Conservation (phyloP, 2,888 invertebrate species). For the Ceratothoa steindachneri region DNA sequence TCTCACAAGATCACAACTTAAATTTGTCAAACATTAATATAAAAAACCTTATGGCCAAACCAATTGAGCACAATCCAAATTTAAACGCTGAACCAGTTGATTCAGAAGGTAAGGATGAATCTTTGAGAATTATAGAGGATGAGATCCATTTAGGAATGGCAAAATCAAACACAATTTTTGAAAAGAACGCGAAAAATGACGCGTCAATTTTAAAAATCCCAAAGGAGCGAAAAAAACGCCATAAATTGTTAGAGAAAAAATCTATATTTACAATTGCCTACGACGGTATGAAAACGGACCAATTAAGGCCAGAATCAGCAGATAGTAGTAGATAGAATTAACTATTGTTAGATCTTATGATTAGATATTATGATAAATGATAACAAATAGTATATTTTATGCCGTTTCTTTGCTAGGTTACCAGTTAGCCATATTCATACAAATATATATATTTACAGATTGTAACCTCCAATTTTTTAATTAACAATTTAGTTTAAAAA, state of each 20-base stretch:
- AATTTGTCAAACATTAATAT: background rate
- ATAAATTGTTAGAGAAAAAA: slow-evolving; percentile 69
- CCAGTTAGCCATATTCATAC: background rate
- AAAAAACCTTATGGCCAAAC: background rate
- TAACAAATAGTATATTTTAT: no score
- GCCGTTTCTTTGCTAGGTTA: no score
- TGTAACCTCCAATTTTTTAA: no score
- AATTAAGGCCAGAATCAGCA: slow-evolving; percentile 58
- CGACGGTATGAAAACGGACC: slow-evolving; percentile 80
- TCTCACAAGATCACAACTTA: background rate
- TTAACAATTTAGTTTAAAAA: no score
- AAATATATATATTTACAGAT: background rate
- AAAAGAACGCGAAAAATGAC: slow-evolving; percentile 27
- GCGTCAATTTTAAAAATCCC: slow-evolving; percentile 24
- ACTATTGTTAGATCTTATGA: no score
- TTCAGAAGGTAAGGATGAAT: background rate
- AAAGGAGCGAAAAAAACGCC: slow-evolving; percentile 50
- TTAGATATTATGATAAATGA: no score
- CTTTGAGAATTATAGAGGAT: slow-evolving; percentile 29
- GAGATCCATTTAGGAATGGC: slow-evolving; percentile 29
- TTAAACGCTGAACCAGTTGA: background rate
- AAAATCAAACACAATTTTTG: slow-evolving; percentile 30
- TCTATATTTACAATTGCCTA: slow-evolving; percentile 90
- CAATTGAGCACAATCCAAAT: background rate
- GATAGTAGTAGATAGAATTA: background rate